Base-by-base conservation (phyloP, 2,888 invertebrate genomes). In the Drosophila infuscata region DNA sequence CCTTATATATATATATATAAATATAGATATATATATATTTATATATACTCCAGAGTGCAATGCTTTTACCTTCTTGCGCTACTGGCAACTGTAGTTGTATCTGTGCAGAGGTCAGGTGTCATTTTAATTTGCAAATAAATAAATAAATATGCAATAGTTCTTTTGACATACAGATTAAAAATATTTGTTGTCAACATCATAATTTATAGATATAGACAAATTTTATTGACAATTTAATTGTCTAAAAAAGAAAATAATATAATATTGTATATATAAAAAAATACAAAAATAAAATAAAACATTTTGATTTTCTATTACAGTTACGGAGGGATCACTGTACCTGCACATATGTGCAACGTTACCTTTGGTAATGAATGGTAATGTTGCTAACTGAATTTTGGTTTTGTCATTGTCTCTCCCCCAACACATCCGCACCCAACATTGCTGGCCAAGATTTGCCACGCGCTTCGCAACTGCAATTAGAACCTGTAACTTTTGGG, bases 351-450 rank as follows among this genome's bases (percentile, higher is more conserved):
- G 79, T 67, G 65, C 46, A 25, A 25, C 33, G 60, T 69, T 59
- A 62, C 64, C 60, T 66, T 69, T 73, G 72, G 77, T 86, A 88
- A 88, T 90, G 88, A 90, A 90, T 90, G 86, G 74, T 79, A 65
- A 53, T 60, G 51, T 81, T 57, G 74, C 87, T 83, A 90, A 90
- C 83, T 88, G 88, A 86, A 88, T 88, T 90, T 88, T 74, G 76
- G 82, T 67, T 80, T 82, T 71, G 63, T 54, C 75, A 76, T 73
- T 77, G 70, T 68, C 66, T 7, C 12, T 3, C 25, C 1, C 7
- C 54, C n/a, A n/a, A 25, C 29, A 17, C 25, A 35, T n/a, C 7
- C 15, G 33, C 46, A n/a, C 3, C 52, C 43, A 25, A 1, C 15
- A 4, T 15, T 25, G 30, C 41, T 52, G 61, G 60, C 35, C 65